These are phyloP conservation scores for Melitaea cinxia DNA, from an alignment of 1,140 invertebrate genomes.

Conservation along the genomic window DNA sequence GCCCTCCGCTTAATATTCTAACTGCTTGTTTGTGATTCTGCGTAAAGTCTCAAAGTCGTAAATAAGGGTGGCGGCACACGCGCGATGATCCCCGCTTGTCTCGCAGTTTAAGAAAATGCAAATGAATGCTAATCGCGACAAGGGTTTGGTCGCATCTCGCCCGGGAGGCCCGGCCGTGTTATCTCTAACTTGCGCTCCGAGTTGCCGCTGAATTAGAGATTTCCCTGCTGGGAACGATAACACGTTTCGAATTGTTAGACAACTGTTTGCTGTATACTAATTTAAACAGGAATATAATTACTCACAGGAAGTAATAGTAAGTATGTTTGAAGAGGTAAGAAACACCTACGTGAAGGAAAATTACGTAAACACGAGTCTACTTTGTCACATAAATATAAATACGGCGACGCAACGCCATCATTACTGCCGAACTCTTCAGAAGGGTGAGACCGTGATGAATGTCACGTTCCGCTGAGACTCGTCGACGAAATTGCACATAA, in stretches of 20 bases:
- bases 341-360: background rate
- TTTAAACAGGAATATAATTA: too few relatives aligned
- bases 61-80: slow-evolving; percentile 38
- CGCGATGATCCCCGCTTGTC: slow-evolving; percentile 30
- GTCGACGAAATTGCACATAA: slow-evolving; percentile 50
- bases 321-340: too few relatives aligned
- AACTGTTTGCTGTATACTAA: background rate
- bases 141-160: slow-evolving; percentile 21
- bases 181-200: slow-evolving; percentile 1
- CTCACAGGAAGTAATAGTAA: too few relatives aligned
- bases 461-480: slow-evolving; percentile 33
- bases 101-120: slow-evolving; percentile 49
- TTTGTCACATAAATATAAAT: slow-evolving; percentile 7
- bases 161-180: slow-evolving; percentile 3
- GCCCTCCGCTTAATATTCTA: slow-evolving; percentile 35
- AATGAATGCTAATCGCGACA: slow-evolving; percentile 48
- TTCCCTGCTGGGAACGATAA: background rate
- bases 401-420: slow-evolving; percentile 18
- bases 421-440: slow-evolving; percentile 11
- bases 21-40: slow-evolving; percentile 36
- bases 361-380: background rate
- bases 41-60: slow-evolving; percentile 29
- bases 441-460: slow-evolving; percentile 31
- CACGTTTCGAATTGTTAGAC: background rate
- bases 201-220: background rate